Conservation (phyloP, 2,113 vertebrate species). For the Alligator mississippiensis region DNA sequence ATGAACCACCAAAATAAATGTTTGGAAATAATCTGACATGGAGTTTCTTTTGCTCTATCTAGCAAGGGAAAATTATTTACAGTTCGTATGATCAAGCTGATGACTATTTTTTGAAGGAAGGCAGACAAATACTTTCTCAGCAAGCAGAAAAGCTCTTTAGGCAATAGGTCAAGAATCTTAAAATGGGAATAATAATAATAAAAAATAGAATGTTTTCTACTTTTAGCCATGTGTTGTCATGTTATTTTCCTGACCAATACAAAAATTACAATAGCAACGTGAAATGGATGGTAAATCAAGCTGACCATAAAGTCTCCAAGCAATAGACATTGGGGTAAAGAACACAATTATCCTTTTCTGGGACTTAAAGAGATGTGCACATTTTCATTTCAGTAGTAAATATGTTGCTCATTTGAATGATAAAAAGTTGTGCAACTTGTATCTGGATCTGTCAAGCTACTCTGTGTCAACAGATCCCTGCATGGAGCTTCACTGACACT, state of each 20-base stretch:
- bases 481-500: too few species aligned
- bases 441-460: background rate
- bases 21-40: accelerated
- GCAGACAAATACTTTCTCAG: background rate
- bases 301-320: background rate
- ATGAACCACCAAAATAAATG: background rate
- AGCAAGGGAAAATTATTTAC: background rate
- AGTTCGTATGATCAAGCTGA: background rate
- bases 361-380: background rate
- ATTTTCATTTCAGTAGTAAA: accelerated
- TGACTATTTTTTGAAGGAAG: background rate
- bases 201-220: too few species aligned
- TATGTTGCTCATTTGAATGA: background rate
- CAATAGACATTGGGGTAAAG: background rate
- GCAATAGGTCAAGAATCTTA: background rate
- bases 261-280: background rate
- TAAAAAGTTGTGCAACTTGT: background rate
- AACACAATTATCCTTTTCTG: background rate
- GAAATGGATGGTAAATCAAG: background rate
- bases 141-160: background rate
- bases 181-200: background rate
- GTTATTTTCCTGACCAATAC: background rate
- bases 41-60: background rate
- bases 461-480: background rate
- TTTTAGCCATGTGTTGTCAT: background rate